These are phyloP conservation scores for Scrobipalpa costella DNA, from an alignment of 2,888 invertebrate species.

Conservation along the genomic window DNA sequence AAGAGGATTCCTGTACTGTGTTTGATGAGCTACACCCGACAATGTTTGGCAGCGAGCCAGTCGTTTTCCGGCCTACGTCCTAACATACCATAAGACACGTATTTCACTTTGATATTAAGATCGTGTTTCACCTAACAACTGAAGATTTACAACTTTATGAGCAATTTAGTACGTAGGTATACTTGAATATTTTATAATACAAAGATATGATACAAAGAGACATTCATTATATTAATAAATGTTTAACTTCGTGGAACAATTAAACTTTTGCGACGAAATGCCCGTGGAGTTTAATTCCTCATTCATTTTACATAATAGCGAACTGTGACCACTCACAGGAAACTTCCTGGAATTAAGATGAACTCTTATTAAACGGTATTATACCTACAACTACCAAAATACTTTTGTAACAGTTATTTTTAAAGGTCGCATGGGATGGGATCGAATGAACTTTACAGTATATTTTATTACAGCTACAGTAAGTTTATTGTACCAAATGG, in stretches of 20 bases:
- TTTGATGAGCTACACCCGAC: conserved; percentile 36
- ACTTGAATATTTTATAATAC: background rate
- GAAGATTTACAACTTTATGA: background rate
- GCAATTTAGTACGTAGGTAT: background rate
- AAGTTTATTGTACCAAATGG: background rate
- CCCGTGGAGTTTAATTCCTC: background rate
- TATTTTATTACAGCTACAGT: no score
- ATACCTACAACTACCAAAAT: no score
- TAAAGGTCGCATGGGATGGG: no score
- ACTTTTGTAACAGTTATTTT: no score
- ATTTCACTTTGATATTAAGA: conserved; percentile 2
- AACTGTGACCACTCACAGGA: background rate
- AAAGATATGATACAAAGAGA: background rate
- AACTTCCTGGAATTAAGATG: background rate
- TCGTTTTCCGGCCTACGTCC: conserved; percentile 23
- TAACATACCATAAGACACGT: background rate
- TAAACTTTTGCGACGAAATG: background rate
- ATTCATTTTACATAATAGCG: background rate
- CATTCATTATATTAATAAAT: background rate
- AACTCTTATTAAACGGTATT: no score
- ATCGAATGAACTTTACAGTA: no score
- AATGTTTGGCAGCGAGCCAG: conserved; percentile 51
- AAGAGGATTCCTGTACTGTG: conserved; percentile 36
- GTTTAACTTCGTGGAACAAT: background rate
- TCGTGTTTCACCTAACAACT: background rate